Evolutionary conservation across 1,140 invertebrate species (phyloP).

Genomic region (Cherax quadricarinatus): DNA sequence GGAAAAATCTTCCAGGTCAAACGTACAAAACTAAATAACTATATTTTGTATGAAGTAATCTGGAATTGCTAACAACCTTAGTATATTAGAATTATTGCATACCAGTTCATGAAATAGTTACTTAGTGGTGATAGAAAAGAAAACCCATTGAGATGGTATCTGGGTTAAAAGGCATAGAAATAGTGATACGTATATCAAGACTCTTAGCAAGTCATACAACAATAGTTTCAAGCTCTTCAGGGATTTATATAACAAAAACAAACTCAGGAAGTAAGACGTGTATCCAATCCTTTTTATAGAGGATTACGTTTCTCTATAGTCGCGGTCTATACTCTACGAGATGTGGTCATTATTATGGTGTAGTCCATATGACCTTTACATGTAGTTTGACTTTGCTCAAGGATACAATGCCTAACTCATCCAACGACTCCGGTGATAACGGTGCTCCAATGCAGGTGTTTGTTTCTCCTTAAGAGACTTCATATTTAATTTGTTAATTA

Average conservation of each 20-base stretch:
- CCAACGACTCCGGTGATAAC: slow-evolving; percentile 48
- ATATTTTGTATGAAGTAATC: slow-evolving; percentile 49
- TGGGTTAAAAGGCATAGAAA: not conserved
- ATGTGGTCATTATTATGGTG: slow-evolving; percentile 22
- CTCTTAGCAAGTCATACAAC: not conserved
- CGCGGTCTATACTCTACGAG: slow-evolving; percentile 18
- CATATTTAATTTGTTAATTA: slow-evolving; percentile 14
- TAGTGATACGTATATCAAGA: not conserved
- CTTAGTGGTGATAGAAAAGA: not conserved
- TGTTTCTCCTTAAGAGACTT: slow-evolving; percentile 15
- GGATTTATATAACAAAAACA: slow-evolving; percentile 7
- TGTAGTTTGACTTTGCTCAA: slow-evolving; percentile 58
- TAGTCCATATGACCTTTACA: slow-evolving; percentile 21
- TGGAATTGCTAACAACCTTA: slow-evolving; percentile 33
- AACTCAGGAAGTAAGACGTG: slow-evolving; percentile 52
- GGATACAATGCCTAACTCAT: slow-evolving; percentile 40
- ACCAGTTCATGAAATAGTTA: not conserved
- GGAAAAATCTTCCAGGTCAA: slow-evolving; percentile 62
- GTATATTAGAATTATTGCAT: slow-evolving; percentile 10
- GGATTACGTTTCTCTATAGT: slow-evolving; percentile 13
- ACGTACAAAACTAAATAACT: slow-evolving; percentile 56
- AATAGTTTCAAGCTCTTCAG: slow-evolving; percentile 23
- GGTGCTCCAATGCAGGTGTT: slow-evolving; percentile 41
- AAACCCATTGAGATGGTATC: not conserved
- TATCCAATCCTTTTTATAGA: slow-evolving; percentile 18